phyloP scores from a whole-genome alignment of 2,888 invertebrate species.

The Apomyelois bistriatella region DNA sequence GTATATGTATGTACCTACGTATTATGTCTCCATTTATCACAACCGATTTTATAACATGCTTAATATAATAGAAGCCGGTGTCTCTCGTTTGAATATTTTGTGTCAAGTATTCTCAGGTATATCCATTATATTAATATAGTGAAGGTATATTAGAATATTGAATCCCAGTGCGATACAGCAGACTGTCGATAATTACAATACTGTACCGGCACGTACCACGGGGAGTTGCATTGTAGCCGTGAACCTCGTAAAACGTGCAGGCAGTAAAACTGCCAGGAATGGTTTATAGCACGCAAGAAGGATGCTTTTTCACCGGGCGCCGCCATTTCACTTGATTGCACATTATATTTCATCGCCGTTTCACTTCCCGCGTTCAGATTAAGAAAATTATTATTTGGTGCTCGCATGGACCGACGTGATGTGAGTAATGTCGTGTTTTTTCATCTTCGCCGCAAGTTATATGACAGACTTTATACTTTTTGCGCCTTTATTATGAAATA shows the following conservation, averaged over 20 bases:
- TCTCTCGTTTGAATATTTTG: not conserved
- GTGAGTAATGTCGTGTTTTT: not conserved
- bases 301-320: slow-evolving; percentile 47
- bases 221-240: slow-evolving; percentile 25
- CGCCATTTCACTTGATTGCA: slow-evolving; percentile 62
- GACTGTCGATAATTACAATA: slow-evolving; percentile 53
- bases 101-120: not conserved
- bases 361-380: slow-evolving; percentile 24
- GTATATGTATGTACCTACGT: too few species aligned
- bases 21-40: too few species aligned
- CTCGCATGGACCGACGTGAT: not conserved
- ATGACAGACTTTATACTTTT: too few species aligned
- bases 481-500: too few species aligned
- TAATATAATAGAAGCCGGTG: too few species aligned
- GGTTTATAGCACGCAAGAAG: slow-evolving; percentile 61
- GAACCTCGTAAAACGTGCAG: slow-evolving; percentile 23
- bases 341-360: slow-evolving; percentile 54
- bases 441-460: not conserved
- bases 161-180: not conserved
- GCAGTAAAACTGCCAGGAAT: slow-evolving; percentile 11
- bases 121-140: not conserved
- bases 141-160: not conserved
- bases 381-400: slow-evolving; percentile 19
- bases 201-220: slow-evolving; percentile 44
- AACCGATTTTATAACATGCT: too few species aligned